A percentile compares a stretch with the other conserved stretches of the same genome.
phyloP scores from a whole-genome alignment of 2,113 vertebrate genomes.

The Tiliqua scincoides region DNA sequence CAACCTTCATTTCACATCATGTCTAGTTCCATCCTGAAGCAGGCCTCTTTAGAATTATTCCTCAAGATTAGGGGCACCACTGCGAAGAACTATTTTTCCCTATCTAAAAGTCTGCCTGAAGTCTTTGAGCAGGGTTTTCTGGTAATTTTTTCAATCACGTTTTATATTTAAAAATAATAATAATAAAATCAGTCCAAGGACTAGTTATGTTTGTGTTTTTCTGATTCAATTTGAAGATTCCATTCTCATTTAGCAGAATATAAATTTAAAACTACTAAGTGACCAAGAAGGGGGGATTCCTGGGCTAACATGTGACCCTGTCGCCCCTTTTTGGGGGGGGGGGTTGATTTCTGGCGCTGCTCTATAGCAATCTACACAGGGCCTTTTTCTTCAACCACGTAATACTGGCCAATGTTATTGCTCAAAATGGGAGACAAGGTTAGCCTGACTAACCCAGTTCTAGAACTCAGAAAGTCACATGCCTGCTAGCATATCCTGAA shows the following conservation, averaged over 20 bases:
- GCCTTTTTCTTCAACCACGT: background rate
- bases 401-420: background rate
- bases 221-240: background rate
- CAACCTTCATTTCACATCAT: too few species aligned
- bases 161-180: too few species aligned
- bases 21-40: too few species aligned
- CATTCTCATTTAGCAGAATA: background rate
- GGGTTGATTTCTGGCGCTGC: background rate
- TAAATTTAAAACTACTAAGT: background rate
- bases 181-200: too few species aligned
- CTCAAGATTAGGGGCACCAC: too few species aligned
- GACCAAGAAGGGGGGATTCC: background rate
- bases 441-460: background rate
- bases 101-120: background rate
- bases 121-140: background rate
- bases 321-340: too few species aligned
- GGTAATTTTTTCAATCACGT: too few species aligned
- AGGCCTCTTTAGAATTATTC: too few species aligned
- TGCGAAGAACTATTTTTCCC: too few species aligned
- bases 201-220: too few species aligned
- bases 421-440: background rate
- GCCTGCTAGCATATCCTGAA: background rate
- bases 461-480: background rate
- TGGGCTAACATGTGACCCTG: background rate
- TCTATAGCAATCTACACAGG: background rate